Base-by-base conservation (phyloP, 2,888 invertebrate species). In the Trachelus troglodyta region DNA sequence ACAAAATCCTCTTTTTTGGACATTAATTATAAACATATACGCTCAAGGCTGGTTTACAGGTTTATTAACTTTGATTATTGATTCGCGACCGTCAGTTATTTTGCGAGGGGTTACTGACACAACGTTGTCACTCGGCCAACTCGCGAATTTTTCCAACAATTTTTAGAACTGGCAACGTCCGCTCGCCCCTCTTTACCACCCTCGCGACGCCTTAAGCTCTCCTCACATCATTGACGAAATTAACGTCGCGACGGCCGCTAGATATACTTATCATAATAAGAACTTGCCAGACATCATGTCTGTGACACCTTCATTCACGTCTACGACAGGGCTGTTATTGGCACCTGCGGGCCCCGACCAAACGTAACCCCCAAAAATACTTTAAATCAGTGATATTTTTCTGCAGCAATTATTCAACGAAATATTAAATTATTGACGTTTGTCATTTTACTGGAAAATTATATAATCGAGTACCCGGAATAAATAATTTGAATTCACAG, bases 141-240 rank as follows among this genome's bases (percentile, higher is more conserved):
- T 78, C 76, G 75, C 37, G 76, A 73, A 76, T 76, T 78, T 78
- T 78, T 78, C 78, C 76, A 78, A 76, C 75, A 78, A 78, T 78
- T 78, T 78, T 78, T 78, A 78, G 78, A 78, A 75, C 76, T 78
- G 78, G 78, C 78, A 76, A 30, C n/a, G 71, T 31, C 34, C 76
- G 23, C 69, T 69, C 69, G 76, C 76, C 23, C 56, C 40, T 23
- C 56, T 56, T 56, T 23, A 2, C 23, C 23, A 6, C 56, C 56
- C 56, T 9, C 23, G 23, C 23, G 56, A 56, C 56, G 56, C 56
- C 56, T 56, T 23, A 56, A 9, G 23, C 71, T 33, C 73, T 33
- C 3, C 31, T 75, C n/a, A 33, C 74, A 76, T 78, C 78, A 78
- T 73, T 30, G 78, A 78, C 78, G 76, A 73, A 78, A 76, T 78